Base-by-base conservation (phyloP, 2,888 invertebrate genomes). In the Deroplatys truncata region DNA sequence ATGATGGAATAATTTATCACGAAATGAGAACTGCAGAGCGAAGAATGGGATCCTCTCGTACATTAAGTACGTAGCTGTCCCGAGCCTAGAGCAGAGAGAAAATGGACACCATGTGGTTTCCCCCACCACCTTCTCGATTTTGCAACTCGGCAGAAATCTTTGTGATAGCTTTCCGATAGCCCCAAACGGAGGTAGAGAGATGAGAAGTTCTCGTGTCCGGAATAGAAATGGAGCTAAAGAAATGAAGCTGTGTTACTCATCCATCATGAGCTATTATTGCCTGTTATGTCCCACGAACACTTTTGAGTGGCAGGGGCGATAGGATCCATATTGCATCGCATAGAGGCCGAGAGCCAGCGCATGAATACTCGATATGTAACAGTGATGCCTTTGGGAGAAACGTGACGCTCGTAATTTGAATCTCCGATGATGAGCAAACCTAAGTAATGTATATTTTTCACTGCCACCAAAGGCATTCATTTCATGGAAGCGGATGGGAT, bases 211-310 rank as follows among this genome's bases (percentile, higher is more conserved):
- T 35, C 43, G 85, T 43, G 85, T 35, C 31, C 85, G 31, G 85
- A 85, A 85, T 85, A 85, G 43, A 85, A 85, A 85, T 85, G 85
- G 85, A 43, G 85, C n/a, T 85, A 85, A 86, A 86, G 86, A 86
- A 86, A 86, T 86, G 86, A 86, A 86, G n/a, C 49, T 56, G 86
- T 56, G 28, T 72, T 29, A 28, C 86, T 28, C 86, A 86, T 86
- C 86, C 56, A 86, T 86, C 86, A 86, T 28, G 56, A 72, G 28
- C 49, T 86, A 86, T 86, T 86, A 86, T 85, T 85, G 85, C 43
- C 85, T 43, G 85, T 43, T 43, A 43, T n/a, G 43, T 72, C 20
- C 16, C 56, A 15, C 16, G 16, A 15, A 16, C 15, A 56, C 56
- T 16, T 16, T 56, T 72, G 56, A 72, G 20, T 72, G 56, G 56